Evolutionary conservation across 2,888 invertebrate species (phyloP), one percentile per base, ranked within the genome.

Genomic region (Ethmia dodecea): DNA sequence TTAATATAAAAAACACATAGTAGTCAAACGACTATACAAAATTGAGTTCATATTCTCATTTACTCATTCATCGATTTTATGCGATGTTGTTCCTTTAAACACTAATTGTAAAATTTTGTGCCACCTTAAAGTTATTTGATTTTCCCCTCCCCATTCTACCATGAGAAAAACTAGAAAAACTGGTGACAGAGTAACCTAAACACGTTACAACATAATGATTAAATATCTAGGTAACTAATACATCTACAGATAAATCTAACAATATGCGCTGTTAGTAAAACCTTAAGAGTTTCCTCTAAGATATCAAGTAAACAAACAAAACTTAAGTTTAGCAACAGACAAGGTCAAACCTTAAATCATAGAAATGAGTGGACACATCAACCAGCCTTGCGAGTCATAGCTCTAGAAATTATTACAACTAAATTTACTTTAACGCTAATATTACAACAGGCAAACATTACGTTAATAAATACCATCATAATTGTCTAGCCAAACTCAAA

Each of bases 311-410:
- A 52, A 43, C 38, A 42, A 37, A 40, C 47, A 50, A 52, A 36
- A 37, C 41, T 49, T 28, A 31, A 35, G 14, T 11, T 16, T 22
- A 35, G 25, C 18, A 27, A 31, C 26, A 31, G 29, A 31, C 40
- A 31, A 47, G 49, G 35, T 40, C 42, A 50, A 56, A 59, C 41
- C 49, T 62, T 62, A 67, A 65, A 66, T 47, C 52, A 62, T 63
- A 57, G 54, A 62, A 63, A 60, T 52, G 59, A 78, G 73, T 83
- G 81, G 84, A 79, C 81, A 70, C 84, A 60, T 75, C 69, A 80
- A 84, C 81, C 84, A 84, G 83, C 83, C 68, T 73, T 65, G 48
- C 42, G 73, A 72, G 69, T 57, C 66, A 59, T 58, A 61, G 60
- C 74, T 71, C 72, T 56, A n/a, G 52, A 60, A 61, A 57, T 55